These are phyloP conservation scores for Sebastes diaconus DNA, from an alignment of 2,797 vertebrate species.

Conservation along the genomic window DNA sequence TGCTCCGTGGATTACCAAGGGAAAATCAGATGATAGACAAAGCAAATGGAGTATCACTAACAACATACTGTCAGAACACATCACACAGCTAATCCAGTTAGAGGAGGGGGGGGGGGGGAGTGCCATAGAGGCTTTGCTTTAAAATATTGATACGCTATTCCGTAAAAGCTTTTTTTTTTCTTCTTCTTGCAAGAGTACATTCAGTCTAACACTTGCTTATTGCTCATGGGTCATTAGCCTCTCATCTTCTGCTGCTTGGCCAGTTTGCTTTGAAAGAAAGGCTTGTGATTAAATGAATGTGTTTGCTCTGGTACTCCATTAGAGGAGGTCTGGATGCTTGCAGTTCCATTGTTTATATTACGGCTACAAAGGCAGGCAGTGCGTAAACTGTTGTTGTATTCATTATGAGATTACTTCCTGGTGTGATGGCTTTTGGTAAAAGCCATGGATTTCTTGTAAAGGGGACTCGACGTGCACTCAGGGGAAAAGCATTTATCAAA, in stretches of 20 bases:
- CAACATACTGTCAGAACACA: constrained; percentile 97
- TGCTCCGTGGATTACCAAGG: constrained; percentile 88
- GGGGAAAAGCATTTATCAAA: constrained; percentile 76
- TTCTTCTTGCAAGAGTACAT: constrained; percentile 85
- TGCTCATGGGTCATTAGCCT: constrained; percentile 97
- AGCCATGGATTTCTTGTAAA: constrained; percentile 76
- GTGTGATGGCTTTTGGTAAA: constrained; percentile 76
- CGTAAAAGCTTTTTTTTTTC: constrained; percentile 93
- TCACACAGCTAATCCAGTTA: constrained; percentile 98
- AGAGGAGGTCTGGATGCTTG: constrained; percentile 68
- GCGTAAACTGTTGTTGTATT: constrained; percentile 79
- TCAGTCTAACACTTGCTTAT: constrained; percentile 98
- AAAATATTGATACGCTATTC: constrained; percentile 99
- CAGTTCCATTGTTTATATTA: constrained; percentile 76
- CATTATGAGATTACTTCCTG: constrained; percentile 83
- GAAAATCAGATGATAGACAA: constrained; percentile 98
- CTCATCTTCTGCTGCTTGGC: constrained; percentile 88
- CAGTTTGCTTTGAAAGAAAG: constrained; percentile 86
- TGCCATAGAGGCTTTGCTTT: constrained; percentile 94
- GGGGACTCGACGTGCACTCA: constrained; percentile 67
- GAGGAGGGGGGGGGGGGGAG: constrained; percentile 51
- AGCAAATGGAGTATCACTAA: constrained; percentile 99
- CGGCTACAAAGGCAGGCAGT: constrained; percentile 63
- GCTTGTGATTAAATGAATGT: constrained; percentile 90
- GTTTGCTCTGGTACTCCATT: constrained; percentile 83